A percentile compares a stretch with the other conserved stretches of the same genome.
Evolutionary conservation across 2,797 vertebrate species (phyloP).

Genomic region (Spondyliosoma cantharus): DNA sequence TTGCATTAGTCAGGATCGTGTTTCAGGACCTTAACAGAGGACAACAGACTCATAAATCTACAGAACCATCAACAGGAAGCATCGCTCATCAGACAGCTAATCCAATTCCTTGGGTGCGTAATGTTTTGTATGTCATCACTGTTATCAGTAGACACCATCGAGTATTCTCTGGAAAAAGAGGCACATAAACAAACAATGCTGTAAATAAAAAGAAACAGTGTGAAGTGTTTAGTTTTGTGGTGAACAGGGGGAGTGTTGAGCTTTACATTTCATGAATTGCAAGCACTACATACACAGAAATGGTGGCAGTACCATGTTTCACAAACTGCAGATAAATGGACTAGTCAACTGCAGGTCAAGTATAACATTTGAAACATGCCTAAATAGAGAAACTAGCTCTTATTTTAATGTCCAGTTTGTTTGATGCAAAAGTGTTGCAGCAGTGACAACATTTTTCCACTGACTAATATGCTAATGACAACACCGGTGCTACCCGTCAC

Average conservation of each 20-base stretch:
- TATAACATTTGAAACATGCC: neutral
- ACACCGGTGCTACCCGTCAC: too few relatives aligned
- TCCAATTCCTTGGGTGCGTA: slow-evolving; percentile 65
- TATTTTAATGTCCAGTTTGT: neutral
- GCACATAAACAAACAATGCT: slow-evolving; percentile 46
- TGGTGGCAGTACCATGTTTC: slow-evolving; percentile 3
- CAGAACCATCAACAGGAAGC: slow-evolving; percentile 59
- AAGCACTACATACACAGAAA: slow-evolving; percentile 7
- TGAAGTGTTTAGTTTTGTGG: slow-evolving; percentile 17
- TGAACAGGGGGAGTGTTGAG: neutral
- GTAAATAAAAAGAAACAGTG: slow-evolving; percentile 24
- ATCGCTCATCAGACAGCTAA: slow-evolving; percentile 63
- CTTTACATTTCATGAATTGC: slow-evolving; percentile 19
- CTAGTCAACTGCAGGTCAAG: neutral
- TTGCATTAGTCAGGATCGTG: slow-evolving; percentile 50
- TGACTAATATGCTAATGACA: too few relatives aligned
- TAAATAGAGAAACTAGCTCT: neutral
- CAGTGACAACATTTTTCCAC: too few relatives aligned
- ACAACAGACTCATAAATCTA: slow-evolving; percentile 62
- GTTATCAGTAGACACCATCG: slow-evolving; percentile 62
- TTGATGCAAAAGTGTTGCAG: neutral
- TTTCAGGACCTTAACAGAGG: slow-evolving; percentile 58
- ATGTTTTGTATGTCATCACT: slow-evolving; percentile 61
- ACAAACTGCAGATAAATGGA: neutral
- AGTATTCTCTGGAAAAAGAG: slow-evolving; percentile 32